These are phyloP conservation scores for Bombylius major DNA, from an alignment of 2,888 invertebrate genomes.

Conservation along the genomic window DNA sequence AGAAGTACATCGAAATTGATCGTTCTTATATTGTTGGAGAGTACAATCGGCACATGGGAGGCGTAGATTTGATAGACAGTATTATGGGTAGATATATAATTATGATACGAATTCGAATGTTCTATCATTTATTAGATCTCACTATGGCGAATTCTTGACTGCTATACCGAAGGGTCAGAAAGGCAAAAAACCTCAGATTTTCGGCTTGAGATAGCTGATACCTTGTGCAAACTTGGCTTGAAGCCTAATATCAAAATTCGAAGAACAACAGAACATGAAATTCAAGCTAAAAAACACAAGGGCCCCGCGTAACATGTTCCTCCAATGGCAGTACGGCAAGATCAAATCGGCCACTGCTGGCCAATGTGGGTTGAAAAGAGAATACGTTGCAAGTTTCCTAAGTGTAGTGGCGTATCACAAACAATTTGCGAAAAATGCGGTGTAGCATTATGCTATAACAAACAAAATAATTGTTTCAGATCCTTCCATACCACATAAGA, in stretches of 20 bases:
- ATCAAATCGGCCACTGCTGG: slow-evolving; percentile 9
- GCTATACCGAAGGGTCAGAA: slow-evolving; percentile 3
- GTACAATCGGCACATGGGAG: slow-evolving; percentile 15
- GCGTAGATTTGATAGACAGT: slow-evolving; percentile 7
- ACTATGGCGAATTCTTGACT: slow-evolving; percentile 22
- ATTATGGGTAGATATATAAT: slow-evolving; percentile 12
- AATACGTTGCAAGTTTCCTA: neutral
- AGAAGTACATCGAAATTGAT: slow-evolving; percentile 13
- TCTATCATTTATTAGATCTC: slow-evolving; percentile 23
- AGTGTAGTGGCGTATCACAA: too few relatives aligned
- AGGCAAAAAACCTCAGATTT: slow-evolving; percentile 5
- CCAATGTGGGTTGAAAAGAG: neutral
- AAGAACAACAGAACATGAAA: slow-evolving; percentile 7
- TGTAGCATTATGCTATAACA: too few relatives aligned
- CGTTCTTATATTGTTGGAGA: slow-evolving; percentile 16
- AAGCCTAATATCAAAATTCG: neutral
- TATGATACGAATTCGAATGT: slow-evolving; percentile 16
- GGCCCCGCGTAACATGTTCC: slow-evolving; percentile 17
- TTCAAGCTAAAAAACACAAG: slow-evolving; percentile 9
- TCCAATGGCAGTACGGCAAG: slow-evolving; percentile 16
- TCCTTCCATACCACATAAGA: too few relatives aligned
- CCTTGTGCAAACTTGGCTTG: neutral
- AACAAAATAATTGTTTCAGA: too few relatives aligned
- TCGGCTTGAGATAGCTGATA: slow-evolving; percentile 5
- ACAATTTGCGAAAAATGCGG: too few relatives aligned